phyloP scores from a whole-genome alignment of 2,797 vertebrate species.

The Schizothorax lantsangensis region DNA sequence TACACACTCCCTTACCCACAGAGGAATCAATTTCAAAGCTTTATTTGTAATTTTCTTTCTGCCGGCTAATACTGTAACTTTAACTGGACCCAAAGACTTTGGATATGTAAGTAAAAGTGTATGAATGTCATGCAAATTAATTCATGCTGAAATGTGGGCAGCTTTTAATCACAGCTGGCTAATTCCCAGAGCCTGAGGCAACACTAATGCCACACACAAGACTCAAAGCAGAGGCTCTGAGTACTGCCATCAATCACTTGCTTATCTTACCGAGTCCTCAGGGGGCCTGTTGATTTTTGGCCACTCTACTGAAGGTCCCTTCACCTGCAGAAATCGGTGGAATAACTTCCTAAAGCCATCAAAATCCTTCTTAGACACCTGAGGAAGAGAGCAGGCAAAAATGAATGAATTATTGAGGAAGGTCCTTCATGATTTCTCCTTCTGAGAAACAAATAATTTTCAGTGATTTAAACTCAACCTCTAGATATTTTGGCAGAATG shows the following conservation, averaged over 20 bases:
- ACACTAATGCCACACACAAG: constrained; percentile 10
- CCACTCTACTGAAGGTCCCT: constrained; percentile 98
- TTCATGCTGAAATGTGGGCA: constrained; percentile 12
- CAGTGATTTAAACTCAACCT: background rate
- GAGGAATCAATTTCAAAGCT: background rate
- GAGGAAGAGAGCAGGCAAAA: constrained; percentile 25
- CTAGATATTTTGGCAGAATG: background rate
- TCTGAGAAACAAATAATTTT: background rate
- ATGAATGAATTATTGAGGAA: background rate
- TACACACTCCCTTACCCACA: background rate
- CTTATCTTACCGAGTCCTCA: constrained; percentile 91
- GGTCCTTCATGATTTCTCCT: background rate
- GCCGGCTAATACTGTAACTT: background rate
- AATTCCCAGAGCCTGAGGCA: constrained; percentile 1
- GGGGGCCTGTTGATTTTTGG: constrained; percentile 95
- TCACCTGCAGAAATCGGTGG: constrained; percentile 96
- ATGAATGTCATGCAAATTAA: background rate
- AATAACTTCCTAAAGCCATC: constrained; percentile 94
- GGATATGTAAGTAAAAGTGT: background rate
- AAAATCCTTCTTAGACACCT: constrained; percentile 89
- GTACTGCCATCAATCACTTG: background rate
- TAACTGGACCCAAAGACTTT: background rate
- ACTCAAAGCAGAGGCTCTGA: constrained; percentile 26
- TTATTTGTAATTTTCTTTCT: background rate
- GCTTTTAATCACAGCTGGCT: constrained; percentile 19